phyloP scores from a whole-genome alignment of 2,797 vertebrate genomes.

The Rousettus madagascariensis region DNA sequence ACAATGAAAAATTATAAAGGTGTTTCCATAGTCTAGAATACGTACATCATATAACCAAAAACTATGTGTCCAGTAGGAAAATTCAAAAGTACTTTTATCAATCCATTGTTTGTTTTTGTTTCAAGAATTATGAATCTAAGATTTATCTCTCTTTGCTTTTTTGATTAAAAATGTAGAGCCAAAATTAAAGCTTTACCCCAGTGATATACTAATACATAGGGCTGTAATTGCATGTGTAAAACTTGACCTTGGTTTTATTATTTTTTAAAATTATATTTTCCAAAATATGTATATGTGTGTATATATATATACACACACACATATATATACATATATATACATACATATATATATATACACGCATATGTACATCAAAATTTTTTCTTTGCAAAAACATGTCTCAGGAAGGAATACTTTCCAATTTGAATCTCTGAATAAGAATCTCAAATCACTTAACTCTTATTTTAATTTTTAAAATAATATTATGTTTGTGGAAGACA shows the following conservation, averaged over 20 bases:
- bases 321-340: neutral
- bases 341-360: neutral
- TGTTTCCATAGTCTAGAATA: neutral
- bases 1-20: neutral
- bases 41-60: neutral
- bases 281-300: neutral
- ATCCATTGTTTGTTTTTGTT: neutral
- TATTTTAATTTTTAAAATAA: slow-evolving; percentile 16
- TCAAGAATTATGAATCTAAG: neutral
- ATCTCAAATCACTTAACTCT: neutral
- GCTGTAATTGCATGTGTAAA: neutral
- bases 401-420: neutral
- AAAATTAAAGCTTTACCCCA: neutral
- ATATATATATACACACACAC: too few relatives aligned
- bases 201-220: neutral
- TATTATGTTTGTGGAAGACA: neutral
- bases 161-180: neutral
- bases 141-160: neutral
- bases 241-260: neutral
- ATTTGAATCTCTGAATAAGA: neutral
- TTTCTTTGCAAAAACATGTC: neutral
- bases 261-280: neutral
- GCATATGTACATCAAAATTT: neutral
- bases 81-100: neutral
- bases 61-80: neutral